Evolutionary conservation across 2,888 invertebrate genomes (phyloP), one percentile per base, ranked within the genome.

Genomic region (Euplexia lucipara): DNA sequence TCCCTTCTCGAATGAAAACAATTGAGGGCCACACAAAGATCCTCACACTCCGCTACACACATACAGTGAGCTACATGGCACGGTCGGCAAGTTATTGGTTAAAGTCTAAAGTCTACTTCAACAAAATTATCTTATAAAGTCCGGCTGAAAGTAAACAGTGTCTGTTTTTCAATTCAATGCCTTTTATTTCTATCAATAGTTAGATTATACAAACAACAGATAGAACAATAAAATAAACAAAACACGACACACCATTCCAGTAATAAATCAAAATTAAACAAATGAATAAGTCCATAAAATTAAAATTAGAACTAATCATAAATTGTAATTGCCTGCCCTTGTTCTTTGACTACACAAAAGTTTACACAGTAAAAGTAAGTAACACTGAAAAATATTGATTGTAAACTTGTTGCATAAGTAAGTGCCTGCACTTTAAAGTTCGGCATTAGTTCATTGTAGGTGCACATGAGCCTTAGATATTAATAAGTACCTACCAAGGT

Each of bases 1-100:
- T 47, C 42, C 42, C 42, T 41, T n/a, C 42, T 32, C 67, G 48
- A 53, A 22, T 47, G 39, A 41, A 58, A 42, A 54, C 62, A 58
- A 51, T 72, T 16, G 41, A 35, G 30, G 48, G 1, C n/a, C 61
- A 35, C 51, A 61, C 56, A 49, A 60, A 44, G 18, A 4, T 26
- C 32, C 12, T 37, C 47, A 34, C 39, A 20, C 53, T 35, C 12
- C 8, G n/a, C 39, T 12, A 20, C 37, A 48, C 26, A 37, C 20
- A 10, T 14, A 14, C 18, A 4, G 35, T 35, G 41, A 16, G 20
- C 44, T n/a, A 26, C 14, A 18, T 9, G 12, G 22, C 16, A 37
- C 5, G 20, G 65, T 66, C 32, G 22, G 14, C 16, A 20, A 6
- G 9, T 32, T 20, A 0, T 14, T 30, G 2, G 12, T 5, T 12